Evolutionary conservation across 2,797 vertebrate species (phyloP), one percentile per base, ranked within the genome.

Genomic region (Melanogrammus aeglefinus): DNA sequence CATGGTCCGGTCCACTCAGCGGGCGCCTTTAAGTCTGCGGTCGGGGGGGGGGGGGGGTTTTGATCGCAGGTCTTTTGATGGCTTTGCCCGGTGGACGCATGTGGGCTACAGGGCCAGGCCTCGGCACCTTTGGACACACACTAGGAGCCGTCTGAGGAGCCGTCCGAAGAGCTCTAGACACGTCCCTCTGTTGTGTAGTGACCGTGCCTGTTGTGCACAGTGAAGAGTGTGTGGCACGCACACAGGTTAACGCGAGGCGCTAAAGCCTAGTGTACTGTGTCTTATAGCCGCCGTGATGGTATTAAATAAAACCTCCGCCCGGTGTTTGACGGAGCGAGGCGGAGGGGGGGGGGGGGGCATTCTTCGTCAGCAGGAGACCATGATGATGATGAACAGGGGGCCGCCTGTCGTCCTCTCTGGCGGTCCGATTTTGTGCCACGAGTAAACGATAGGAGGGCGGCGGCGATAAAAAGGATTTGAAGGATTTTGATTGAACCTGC

Each of bases 61-160:
- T 89, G 85, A 90, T 88, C 78, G 84, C 73, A 38, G 72, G 75
- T 71, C 84, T 82, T 92, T 91, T 91, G 90, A 93, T 90, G 87
- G 83, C 73, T 80, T 51, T 86, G 81, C 73, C 73, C 81, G 84
- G 72, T 74, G 83, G 88, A 75, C 79, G 80, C 84, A 87, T 79
- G 78, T 57, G 41, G 57, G n/a, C 75, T 41, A 29, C 51, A 57
- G 51, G 51, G 36, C 27, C 81, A 63, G 70, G 51, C 14, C 6
- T 51, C 69, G 35, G 35, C 79, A 77, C 63, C 75, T 80, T 69
- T 75, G 9, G 41, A 63, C 16, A 75, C 77, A 72, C 76, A 38
- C 18, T 41, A 12, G 66, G 12, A 4, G n/a, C 66, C 27, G 31
- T 70, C 29, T 70, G 66, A 31, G 29, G 66, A 70, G 66, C 2